Conservation (phyloP, 2,888 invertebrate genomes). For the Pristionchus arcanus region DNA sequence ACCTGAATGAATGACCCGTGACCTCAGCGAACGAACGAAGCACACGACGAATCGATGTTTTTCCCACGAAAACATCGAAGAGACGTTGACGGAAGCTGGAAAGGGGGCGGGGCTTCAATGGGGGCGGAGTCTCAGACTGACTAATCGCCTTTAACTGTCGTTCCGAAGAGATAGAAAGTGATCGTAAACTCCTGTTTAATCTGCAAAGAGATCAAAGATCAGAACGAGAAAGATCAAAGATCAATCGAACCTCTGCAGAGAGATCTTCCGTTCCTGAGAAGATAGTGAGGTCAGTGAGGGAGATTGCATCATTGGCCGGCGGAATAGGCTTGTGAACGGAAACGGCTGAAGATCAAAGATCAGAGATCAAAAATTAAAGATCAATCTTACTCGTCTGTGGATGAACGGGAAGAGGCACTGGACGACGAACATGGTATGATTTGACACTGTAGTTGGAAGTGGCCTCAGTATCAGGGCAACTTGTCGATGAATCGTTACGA, state of each 20-base stretch:
- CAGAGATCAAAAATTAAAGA: constrained; percentile 20
- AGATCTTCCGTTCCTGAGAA: neutral
- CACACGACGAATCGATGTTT: constrained; percentile 6
- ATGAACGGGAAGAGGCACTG: neutral
- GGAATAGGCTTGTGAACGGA: constrained; percentile 10
- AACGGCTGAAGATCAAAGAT: neutral
- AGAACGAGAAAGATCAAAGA: neutral
- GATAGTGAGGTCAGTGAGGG: neutral
- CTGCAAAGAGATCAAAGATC: constrained; percentile 38
- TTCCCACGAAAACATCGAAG: constrained; percentile 2
- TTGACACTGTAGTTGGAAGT: constrained; percentile 25
- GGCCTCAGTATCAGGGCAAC: neutral
- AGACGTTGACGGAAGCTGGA: constrained; percentile 47
- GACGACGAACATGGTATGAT: constrained; percentile 34
- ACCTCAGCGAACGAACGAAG: neutral
- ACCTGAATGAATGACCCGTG: constrained; percentile 14
- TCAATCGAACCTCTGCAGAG: neutral
- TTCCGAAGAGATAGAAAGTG: constrained; percentile 48
- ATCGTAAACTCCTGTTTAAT: constrained; percentile 26
- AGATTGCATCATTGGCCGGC: neutral
- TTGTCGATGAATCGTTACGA: neutral
- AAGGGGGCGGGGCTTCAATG: neutral
- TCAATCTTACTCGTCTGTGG: constrained; percentile 23
- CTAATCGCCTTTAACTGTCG: constrained; percentile 16
- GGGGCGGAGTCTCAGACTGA: constrained; percentile 22